These are phyloP conservation scores for Tragelaphus buxtoni DNA, from an alignment of 2,113 vertebrate genomes.

Conservation along the genomic window DNA sequence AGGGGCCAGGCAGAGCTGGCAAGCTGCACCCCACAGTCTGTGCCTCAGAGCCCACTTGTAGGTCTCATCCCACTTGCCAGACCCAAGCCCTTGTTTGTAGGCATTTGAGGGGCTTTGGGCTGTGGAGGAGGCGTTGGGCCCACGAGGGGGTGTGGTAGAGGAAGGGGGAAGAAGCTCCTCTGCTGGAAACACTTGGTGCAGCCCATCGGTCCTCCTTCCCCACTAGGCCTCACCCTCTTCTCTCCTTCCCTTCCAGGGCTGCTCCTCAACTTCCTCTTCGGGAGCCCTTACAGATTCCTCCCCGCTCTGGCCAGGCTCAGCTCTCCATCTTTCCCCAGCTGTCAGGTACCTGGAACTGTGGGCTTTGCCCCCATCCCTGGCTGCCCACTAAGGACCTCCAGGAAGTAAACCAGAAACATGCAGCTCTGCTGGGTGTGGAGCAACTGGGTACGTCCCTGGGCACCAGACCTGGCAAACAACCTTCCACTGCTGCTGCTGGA, in stretches of 20 bases:
- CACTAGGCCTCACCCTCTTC: not conserved
- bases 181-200: not conserved
- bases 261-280: not conserved
- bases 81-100: not conserved
- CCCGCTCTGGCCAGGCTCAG: not conserved
- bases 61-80: not conserved
- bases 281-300: not conserved
- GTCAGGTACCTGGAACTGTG: not conserved
- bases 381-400: not conserved
- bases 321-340: not conserved
- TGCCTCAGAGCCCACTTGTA: not conserved
- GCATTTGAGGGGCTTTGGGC: not conserved
- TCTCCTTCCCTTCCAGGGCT: not conserved
- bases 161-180: not conserved
- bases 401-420: not conserved
- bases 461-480: slow-evolving; percentile 40
- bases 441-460: not conserved
- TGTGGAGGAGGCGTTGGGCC: not conserved
- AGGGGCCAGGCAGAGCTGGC: not conserved
- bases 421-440: not conserved
- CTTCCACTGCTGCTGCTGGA: not conserved
- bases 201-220: not conserved
- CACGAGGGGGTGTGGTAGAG: not conserved
- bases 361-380: not conserved
- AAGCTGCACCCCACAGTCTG: not conserved